Evolutionary conservation across 2,797 vertebrate genomes (phyloP), one percentile per base, ranked within the genome.

Genomic region (Dermochelys coriacea): DNA sequence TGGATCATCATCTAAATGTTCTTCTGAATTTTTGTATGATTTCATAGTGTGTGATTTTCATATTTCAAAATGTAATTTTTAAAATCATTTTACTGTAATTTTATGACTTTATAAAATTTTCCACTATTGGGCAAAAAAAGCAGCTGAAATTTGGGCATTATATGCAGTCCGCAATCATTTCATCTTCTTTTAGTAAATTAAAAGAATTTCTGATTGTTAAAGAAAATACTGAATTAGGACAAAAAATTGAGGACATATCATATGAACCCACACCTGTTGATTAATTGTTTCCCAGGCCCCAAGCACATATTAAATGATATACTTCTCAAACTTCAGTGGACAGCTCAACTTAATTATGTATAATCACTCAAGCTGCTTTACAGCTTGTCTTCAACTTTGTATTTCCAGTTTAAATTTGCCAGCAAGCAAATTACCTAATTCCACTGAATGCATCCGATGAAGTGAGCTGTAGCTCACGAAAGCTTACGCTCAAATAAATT

Each of bases 341-440:
- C 57, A 41, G 45, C 49, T 84, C 51, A 27, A 68, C 64, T 87
- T 80, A 80, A 64, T 68, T 93, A 52, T 71, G 64, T 25, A 27
- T 71, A 61, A 86, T 83, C 68, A 91, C 54, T 90, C 31, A 68
- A 82, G 64, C 31, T 55, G 19, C 52, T 81, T 85, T 50, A 57
- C 21, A 37, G 18, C 34, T 88, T 37, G 37, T 47, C 6, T 29
- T 6, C 14, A 3, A 41, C 45, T 80, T 61, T 45, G 82, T 64
- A 50, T 86, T 82, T 80, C 54, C 59, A 49, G 27, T 37, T 75
- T 45, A 59, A n/a, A 50, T 85, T 85, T 79, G 86, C 74, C 82
- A 95, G 45, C 89, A 59, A 92, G 86, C 82, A 92, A 86, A 90
- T 88, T 77, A 77, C 47, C 34, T 87, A 81, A 88, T 83, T 93